Conservation (phyloP, 2,797 vertebrate genomes). For the Falco naumanni region DNA sequence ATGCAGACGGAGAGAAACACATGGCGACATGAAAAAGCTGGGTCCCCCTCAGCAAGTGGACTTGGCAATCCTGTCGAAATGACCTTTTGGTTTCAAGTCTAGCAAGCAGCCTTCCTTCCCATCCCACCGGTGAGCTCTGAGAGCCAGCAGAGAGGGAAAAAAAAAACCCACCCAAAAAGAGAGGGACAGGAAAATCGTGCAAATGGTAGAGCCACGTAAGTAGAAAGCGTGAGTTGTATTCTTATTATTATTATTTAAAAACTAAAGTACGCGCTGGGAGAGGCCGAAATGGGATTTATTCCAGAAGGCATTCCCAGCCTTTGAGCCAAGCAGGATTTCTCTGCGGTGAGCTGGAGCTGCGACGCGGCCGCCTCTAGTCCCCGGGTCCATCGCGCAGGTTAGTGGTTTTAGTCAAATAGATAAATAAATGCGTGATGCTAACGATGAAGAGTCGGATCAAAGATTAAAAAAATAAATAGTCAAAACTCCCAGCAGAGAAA, state of each 20-base stretch:
- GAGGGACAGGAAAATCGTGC: not conserved
- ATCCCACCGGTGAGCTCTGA: not conserved
- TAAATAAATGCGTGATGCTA: not conserved
- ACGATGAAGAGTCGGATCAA: not conserved
- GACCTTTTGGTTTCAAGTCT: not conserved
- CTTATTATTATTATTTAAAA: not conserved
- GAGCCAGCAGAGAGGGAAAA: not conserved
- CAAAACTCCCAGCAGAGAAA: not conserved
- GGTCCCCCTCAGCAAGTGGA: not conserved
- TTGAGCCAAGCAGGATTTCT: not conserved
- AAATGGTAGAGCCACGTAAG: not conserved
- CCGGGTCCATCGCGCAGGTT: not conserved
- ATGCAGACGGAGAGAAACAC: not conserved
- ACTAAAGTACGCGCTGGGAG: not conserved
- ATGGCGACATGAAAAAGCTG: not conserved
- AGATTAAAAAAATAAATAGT: not conserved
- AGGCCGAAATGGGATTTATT: not conserved
- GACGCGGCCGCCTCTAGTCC: not conserved
- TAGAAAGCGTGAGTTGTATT: not conserved
- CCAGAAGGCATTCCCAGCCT: not conserved
- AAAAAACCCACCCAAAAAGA: too few species aligned
- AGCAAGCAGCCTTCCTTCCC: not conserved
- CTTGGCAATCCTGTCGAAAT: slow-evolving; percentile 19
- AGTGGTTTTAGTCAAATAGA: not conserved
- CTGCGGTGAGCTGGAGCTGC: not conserved